phyloP scores from a whole-genome alignment of 2,113 vertebrate species.

The Climacteris rufus region DNA sequence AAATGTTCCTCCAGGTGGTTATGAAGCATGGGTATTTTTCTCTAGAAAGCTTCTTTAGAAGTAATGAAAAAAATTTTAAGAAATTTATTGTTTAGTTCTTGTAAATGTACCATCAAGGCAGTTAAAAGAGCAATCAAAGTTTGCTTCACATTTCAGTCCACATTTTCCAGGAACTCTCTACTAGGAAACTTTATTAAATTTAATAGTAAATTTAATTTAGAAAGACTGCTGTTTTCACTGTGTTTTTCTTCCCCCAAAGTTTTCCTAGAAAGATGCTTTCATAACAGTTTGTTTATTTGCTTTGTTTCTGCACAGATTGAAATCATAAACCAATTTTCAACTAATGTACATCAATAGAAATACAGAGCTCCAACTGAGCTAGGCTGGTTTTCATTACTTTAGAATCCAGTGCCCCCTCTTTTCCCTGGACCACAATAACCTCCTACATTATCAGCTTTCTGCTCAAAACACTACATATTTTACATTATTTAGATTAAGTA shows the following conservation, averaged over 20 bases:
- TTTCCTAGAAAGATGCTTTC: not conserved
- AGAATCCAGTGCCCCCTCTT: not conserved
- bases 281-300: not conserved
- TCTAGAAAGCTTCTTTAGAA: not conserved
- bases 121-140: not conserved
- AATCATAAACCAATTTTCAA: constrained; percentile 1
- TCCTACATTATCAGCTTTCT: not conserved
- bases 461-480: not conserved
- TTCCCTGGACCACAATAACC: not conserved
- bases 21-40: not conserved
- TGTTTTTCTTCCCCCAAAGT: not conserved
- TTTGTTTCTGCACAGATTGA: constrained; percentile 7
- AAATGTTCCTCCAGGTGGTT: not conserved
- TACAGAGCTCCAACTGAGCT: not conserved
- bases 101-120: not conserved
- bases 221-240: not conserved
- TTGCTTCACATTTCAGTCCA: not conserved
- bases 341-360: not conserved
- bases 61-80: not conserved
- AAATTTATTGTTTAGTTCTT: not conserved
- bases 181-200: not conserved
- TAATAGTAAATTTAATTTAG: constrained; percentile 30
- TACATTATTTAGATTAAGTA: not conserved
- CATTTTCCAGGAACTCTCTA: not conserved
- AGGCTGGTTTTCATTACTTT: not conserved